Base-by-base conservation (phyloP, 2,888 invertebrate genomes). In the Lamellibrachia satsuma region DNA sequence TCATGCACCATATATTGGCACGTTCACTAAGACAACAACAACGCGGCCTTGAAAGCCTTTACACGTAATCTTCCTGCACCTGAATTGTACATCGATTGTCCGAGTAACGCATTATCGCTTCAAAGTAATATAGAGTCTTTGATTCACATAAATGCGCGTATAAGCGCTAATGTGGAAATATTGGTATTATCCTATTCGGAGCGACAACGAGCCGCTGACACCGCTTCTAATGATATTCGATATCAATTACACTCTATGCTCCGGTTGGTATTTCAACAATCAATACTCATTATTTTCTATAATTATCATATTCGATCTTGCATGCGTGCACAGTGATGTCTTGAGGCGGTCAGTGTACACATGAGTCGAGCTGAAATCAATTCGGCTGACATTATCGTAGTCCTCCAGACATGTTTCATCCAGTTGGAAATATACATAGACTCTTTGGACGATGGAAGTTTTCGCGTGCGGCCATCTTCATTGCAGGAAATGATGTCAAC, bases 241-340 rank as follows among this genome's bases (percentile, higher is more conserved):
- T 75, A 75, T 75, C 75, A 75, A 75, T 75, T 15, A 75, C 75
- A 11, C 22, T 75, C 3, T 39, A n/a, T 6, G 22, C 15, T 15
- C 22, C 75, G 15, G 6, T 6, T 22, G 75, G 22, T 22, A 22
- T n/a, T 75, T n/a, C 75, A 75, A 75, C 75, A 75, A 15, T 15
- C 75, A 75, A 75, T 75, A 75, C 75, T 75, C 75, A 75, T 75
- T 75, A 75, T 75, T 75, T 75, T 75, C 75, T n/a, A 75, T 75
- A 75, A 75, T 75, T 75, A 75, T 75, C 75, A 75, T 75, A 75
- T 75, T 75, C 75, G 75, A 75, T 75, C n/a, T 75, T 75, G 55
- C 55, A 9, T 55, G 55, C 55, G 22, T 75, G 75, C 75, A 22
- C 75, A 15, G 11, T 75, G n/a, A 11, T 15, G 75, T 75, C 75